A percentile compares a stretch with the other conserved stretches of the same genome.
phyloP scores from a whole-genome alignment of 2,797 vertebrate species.

The Eulemur rubriventer region DNA sequence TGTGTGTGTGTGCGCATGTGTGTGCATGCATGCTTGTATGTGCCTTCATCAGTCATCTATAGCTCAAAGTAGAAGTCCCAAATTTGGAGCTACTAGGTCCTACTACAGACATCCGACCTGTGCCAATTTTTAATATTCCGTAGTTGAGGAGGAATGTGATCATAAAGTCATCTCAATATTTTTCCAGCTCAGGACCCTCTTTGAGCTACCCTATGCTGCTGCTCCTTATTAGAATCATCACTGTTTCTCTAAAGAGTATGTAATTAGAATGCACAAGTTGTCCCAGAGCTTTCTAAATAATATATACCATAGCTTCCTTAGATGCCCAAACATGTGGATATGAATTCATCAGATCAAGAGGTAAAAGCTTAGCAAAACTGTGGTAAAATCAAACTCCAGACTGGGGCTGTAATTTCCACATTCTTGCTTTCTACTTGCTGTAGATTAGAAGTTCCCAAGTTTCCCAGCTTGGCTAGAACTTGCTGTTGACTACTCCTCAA shows the following conservation, averaged over 20 bases:
- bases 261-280: not conserved
- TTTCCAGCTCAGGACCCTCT: not conserved
- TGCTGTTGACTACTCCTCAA: not conserved
- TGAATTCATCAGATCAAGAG: not conserved
- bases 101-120: not conserved
- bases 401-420: not conserved
- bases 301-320: not conserved
- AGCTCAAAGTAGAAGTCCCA: not conserved
- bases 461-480: not conserved
- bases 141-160: not conserved
- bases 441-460: not conserved
- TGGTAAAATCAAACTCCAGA: not conserved
- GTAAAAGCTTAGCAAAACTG: not conserved
- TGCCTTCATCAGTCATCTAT: not conserved
- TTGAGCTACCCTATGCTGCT: not conserved
- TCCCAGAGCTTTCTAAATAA: not conserved
- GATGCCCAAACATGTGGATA: not conserved
- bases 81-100: not conserved
- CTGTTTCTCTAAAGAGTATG: not conserved
- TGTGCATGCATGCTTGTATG: not conserved
- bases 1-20: not conserved
- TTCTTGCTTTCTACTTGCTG: not conserved
- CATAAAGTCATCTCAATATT: not conserved
- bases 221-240: not conserved
- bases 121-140: not conserved